Conservation (phyloP, 2,113 vertebrate species). For the Dermatemys mawii region DNA sequence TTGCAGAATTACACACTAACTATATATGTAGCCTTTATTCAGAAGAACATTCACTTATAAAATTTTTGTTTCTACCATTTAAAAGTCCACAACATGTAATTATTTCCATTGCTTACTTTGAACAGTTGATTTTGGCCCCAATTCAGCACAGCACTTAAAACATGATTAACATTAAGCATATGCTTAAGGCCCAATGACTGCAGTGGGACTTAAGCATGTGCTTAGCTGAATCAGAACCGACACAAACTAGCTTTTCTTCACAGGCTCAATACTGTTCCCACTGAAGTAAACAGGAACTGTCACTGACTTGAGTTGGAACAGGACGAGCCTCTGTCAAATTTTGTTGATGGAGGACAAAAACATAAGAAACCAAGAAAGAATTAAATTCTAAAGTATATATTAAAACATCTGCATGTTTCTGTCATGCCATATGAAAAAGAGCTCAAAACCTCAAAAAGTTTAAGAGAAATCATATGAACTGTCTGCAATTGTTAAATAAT, state of each 20-base stretch:
- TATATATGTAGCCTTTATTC: slow-evolving; percentile 3
- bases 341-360: slow-evolving; percentile 60
- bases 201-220: not conserved
- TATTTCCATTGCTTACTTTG: slow-evolving; percentile 50
- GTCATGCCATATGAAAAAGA: slow-evolving; percentile 50
- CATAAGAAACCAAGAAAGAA: slow-evolving; percentile 57
- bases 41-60: slow-evolving; percentile 10
- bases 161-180: too few species aligned
- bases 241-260: slow-evolving; percentile 28
- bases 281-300: slow-evolving; percentile 28
- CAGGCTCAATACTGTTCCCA: slow-evolving; percentile 44
- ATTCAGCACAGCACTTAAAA: slow-evolving; percentile 10
- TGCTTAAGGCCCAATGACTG: slow-evolving; percentile 33
- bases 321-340: slow-evolving; percentile 48
- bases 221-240: slow-evolving; percentile 1
- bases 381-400: slow-evolving; percentile 77
- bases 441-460: slow-evolving; percentile 64
- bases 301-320: slow-evolving; percentile 28
- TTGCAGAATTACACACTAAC: not conserved
- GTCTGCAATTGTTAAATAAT: slow-evolving; percentile 70
- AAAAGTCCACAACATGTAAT: not conserved
- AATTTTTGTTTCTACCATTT: slow-evolving; percentile 14
- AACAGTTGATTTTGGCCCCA: slow-evolving; percentile 23
- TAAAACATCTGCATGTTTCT: slow-evolving; percentile 79
- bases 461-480: slow-evolving; percentile 60